Percentiles rank a stretch among this genome's conserved stretches.
Conservation (phyloP, 2,888 invertebrate species). For the Phengaris alcon region DNA sequence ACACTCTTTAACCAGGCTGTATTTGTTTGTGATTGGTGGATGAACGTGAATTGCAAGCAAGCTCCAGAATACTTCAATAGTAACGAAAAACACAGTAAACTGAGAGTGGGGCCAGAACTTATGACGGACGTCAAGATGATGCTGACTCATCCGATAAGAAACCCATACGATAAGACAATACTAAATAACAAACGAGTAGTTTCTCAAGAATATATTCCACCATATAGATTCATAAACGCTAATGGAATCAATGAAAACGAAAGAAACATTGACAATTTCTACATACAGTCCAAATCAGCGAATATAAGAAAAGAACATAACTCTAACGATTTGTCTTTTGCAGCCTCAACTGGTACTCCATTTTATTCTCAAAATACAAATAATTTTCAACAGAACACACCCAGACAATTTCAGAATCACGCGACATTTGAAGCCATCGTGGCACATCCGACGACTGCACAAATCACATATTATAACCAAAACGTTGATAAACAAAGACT, state of each 20-base stretch:
- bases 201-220: conserved; percentile 72
- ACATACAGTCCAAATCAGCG: conserved; percentile 57
- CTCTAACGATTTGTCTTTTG: conserved; percentile 50
- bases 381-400: conserved; percentile 16
- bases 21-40: conserved; percentile 85
- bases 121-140: conserved; percentile 80
- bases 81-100: conserved; percentile 67
- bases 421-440: not conserved
- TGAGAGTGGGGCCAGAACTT: conserved; percentile 75
- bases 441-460: conserved; percentile 20
- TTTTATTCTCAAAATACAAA: conserved; percentile 53
- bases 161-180: conserved; percentile 59
- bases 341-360: conserved; percentile 63
- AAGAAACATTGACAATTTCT: conserved; percentile 54
- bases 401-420: not conserved
- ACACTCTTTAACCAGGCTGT: conserved; percentile 83
- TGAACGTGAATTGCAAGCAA: conserved; percentile 80
- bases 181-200: conserved; percentile 61
- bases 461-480: conserved; percentile 13
- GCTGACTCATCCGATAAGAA: conserved; percentile 73
- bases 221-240: conserved; percentile 61
- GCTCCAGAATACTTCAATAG: conserved; percentile 63
- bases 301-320: conserved; percentile 51
- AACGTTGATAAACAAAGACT: conserved; percentile 19
- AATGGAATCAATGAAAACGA: conserved; percentile 58